A percentile compares a stretch with the other conserved stretches of the same genome.
These are phyloP conservation scores for Polyergus mexicanus DNA, from an alignment of 1,140 invertebrate genomes.

Conservation along the genomic window DNA sequence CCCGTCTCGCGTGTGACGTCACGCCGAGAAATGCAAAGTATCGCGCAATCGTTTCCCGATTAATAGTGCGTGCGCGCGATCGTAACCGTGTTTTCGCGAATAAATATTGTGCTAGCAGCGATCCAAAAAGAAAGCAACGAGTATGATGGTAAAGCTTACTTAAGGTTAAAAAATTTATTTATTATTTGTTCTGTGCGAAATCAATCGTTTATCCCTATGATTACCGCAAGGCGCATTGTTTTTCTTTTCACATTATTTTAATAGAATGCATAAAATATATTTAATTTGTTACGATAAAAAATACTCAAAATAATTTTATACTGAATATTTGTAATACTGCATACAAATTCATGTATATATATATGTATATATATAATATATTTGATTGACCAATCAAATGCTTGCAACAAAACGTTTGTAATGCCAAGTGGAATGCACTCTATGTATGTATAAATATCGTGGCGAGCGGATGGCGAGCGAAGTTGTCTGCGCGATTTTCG, in stretches of 20 bases:
- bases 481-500: too few relatives aligned
- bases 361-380: too few relatives aligned
- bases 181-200: slow-evolving; percentile 17
- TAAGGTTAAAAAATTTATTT: not conserved
- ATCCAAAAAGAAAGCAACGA: not conserved
- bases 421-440: too few relatives aligned
- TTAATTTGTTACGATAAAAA: not conserved
- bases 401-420: too few relatives aligned
- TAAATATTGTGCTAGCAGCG: not conserved
- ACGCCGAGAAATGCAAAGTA: not conserved
- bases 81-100: not conserved
- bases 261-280: not conserved
- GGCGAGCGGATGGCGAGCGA: too few relatives aligned
- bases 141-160: too few relatives aligned
- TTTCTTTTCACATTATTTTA: not conserved
- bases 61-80: not conserved
- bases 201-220: not conserved
- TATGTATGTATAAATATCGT: too few relatives aligned
- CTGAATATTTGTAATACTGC: too few relatives aligned
- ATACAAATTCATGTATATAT: too few relatives aligned
- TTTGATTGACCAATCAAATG: too few relatives aligned
- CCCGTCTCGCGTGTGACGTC: not conserved
- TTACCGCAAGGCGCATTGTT: not conserved
- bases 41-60: not conserved
- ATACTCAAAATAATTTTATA: too few relatives aligned